A percentile compares a stretch with the other conserved stretches of the same genome.
phyloP scores from a whole-genome alignment of 2,888 invertebrate species.

The Ormyrus labotus region DNA sequence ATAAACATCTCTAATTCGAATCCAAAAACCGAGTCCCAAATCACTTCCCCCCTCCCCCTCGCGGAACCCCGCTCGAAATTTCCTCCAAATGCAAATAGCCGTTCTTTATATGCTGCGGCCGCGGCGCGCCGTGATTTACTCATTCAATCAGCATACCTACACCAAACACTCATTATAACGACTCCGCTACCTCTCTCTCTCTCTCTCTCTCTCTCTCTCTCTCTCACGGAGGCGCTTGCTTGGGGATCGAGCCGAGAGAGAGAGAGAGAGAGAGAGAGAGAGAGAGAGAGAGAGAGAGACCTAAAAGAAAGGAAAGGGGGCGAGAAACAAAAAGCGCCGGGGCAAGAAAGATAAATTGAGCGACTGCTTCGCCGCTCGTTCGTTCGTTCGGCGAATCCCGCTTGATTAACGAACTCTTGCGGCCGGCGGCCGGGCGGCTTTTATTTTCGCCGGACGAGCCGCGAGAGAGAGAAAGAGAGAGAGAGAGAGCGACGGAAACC shows the following conservation, averaged over 20 bases:
- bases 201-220: too few species aligned
- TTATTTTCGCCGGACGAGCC: too few species aligned
- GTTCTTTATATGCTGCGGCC: not conserved
- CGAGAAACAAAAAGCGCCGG: conserved; percentile 16
- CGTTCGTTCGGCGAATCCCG: conserved; percentile 18
- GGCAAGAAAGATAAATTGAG: conserved; percentile 50
- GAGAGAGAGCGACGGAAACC: too few species aligned
- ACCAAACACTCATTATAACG: conserved; percentile 54
- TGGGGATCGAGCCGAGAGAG: not conserved
- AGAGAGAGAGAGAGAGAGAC: not conserved
- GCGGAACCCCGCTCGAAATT: too few species aligned
- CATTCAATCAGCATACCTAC: conserved; percentile 56
- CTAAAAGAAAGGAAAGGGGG: not conserved
- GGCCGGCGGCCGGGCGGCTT: too few species aligned
- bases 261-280: not conserved
- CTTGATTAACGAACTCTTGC: conserved; percentile 49
- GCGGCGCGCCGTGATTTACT: conserved; percentile 47
- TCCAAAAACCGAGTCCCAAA: too few species aligned
- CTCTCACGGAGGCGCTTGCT: too few species aligned
- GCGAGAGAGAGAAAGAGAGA: too few species aligned
- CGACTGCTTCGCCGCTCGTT: conserved; percentile 38
- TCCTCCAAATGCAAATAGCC: too few species aligned
- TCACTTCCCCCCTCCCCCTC: too few species aligned
- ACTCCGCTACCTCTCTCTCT: not conserved
- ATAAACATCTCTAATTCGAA: too few species aligned